Evolutionary conservation across 2,797 vertebrate genomes (phyloP), one percentile per base, ranked within the genome.

Genomic region (Pseudocheirus occidentalis): DNA sequence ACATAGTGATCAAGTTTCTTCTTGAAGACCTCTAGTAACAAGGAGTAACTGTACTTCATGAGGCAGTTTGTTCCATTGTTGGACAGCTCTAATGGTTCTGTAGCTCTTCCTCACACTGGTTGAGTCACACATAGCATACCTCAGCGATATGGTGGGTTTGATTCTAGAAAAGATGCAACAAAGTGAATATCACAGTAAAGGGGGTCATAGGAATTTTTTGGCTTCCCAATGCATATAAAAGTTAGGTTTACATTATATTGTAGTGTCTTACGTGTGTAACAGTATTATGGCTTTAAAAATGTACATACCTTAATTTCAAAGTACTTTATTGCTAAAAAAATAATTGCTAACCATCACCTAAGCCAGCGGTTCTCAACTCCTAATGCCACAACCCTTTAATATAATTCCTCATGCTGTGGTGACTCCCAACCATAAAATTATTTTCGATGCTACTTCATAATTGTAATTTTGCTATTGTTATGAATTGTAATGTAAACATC

Each of bases 81-180:
- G 2, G 18, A 1, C 0, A 73, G 66, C 18, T 73, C 16, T 0
- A n/a, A 73, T 40, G 18, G n/a, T 73, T 2, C 34, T 0, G 5
- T 40, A 40, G 66, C 21, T 73, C 16, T 40, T 66, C 14, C 16
- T 40, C n/a, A 24, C n/a, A 21, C 40, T 21, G 7, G 14, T 73
- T 73, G 66, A 59, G 58, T 66, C 62, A 40, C 34, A 40, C n/a
- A 21, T 21, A n/a, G 28, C 34, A 73, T 73, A 73, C 6, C 6
- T 73, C n/a, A 40, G 18, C 40, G n/a, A 73, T 7, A 73, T 21
- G 40, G 66, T 1, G 6, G 14, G 34, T n/a, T 73, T 1, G 0
- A 16, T 7, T 73, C 62, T n/a, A 73, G 62, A 40, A 6, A 5
- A 56, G 16, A 18, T 40, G 2, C n/a, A 40, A 73, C 16, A 40